These are phyloP conservation scores for Bombus fervidus DNA, from an alignment of 1,140 invertebrate genomes.

Conservation along the genomic window DNA sequence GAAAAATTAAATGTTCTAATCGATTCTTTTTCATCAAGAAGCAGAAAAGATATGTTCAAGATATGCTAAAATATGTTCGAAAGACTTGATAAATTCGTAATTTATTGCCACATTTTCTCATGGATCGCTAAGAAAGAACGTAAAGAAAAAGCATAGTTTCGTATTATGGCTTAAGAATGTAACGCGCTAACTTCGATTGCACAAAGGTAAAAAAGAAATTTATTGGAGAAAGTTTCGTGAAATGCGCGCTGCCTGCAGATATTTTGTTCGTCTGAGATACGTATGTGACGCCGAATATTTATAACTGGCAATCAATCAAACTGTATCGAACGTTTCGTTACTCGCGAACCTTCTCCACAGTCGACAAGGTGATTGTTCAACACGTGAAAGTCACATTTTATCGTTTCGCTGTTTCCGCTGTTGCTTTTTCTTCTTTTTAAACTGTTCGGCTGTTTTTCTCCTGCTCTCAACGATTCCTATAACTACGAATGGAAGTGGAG, in stretches of 20 bases:
- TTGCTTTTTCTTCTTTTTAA: conserved; percentile 6
- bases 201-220: conserved; percentile 19
- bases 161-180: conserved; percentile 1
- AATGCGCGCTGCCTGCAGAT: conserved; percentile 11
- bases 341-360: conserved; percentile 7
- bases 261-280: not conserved
- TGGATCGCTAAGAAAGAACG: not conserved
- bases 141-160: not conserved
- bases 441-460: not conserved
- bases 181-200: not conserved
- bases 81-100: no score
- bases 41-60: not conserved
- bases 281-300: conserved; percentile 33
- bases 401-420: conserved; percentile 11
- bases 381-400: conserved; percentile 41
- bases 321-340: conserved; percentile 27
- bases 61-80: no score
- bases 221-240: conserved; percentile 46
- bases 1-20: not conserved
- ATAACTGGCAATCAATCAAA: conserved; percentile 46
- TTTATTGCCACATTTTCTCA: no score
- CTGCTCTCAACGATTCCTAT: not conserved
- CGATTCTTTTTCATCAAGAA: not conserved
- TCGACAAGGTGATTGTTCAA: conserved; percentile 31
- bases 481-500: conserved; percentile 1